Conservation (phyloP, 2,113 vertebrate species). For the Xenotilapia caudafasciata region DNA sequence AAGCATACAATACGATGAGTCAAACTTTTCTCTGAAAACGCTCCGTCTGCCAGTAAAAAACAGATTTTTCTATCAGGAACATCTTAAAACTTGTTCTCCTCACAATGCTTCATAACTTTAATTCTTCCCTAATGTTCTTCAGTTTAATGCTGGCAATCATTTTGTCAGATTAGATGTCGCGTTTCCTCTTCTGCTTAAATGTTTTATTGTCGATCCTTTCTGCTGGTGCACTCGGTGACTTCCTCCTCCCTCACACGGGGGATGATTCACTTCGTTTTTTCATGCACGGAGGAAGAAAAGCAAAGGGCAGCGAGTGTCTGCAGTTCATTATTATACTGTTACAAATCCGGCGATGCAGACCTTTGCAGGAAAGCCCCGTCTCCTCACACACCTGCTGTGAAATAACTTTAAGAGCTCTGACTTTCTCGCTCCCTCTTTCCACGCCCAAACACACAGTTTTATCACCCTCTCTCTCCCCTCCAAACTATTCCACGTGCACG, state of each 20-base stretch:
- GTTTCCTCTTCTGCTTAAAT: background rate
- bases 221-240: background rate
- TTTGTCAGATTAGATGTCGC: background rate
- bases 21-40: background rate
- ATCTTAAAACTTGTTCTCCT: background rate
- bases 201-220: background rate
- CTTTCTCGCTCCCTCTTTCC: background rate
- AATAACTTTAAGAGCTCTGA: constrained; percentile 37
- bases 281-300: background rate
- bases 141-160: background rate
- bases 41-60: background rate
- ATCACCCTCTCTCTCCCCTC: background rate
- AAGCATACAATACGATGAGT: background rate
- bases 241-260: background rate
- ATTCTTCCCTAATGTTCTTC: background rate
- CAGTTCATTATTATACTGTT: background rate
- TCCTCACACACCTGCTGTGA: constrained; percentile 18
- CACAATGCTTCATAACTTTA: background rate
- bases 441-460: background rate
- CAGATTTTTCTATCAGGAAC: background rate
- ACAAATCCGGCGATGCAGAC: background rate
- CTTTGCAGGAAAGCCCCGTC: constrained; percentile 15
- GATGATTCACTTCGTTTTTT: background rate
- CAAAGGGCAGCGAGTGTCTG: background rate
- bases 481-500: constrained; percentile 46